Evolutionary conservation across 2,113 vertebrate species (phyloP).

Genomic region (Ochotona princeps): DNA sequence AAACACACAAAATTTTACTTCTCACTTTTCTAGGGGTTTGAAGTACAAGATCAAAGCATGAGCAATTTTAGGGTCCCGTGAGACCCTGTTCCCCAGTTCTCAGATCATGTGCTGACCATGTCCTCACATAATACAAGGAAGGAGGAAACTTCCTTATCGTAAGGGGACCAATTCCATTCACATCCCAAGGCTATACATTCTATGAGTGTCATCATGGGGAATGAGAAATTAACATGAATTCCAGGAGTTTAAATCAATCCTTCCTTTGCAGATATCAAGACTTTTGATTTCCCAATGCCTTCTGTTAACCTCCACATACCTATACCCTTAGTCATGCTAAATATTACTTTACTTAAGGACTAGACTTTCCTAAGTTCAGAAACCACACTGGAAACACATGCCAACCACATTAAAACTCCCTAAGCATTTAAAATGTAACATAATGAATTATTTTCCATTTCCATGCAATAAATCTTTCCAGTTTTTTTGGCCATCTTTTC

Average conservation of each 20-base stretch:
- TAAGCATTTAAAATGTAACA: not conserved
- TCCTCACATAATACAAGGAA: not conserved
- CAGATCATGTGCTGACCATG: not conserved
- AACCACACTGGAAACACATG: not conserved
- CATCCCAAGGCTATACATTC: not conserved
- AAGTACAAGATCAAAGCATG: not conserved
- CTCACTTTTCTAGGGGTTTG: not conserved
- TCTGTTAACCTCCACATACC: not conserved
- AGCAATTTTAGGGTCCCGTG: not conserved
- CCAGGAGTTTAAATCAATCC: not conserved
- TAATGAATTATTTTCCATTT: not conserved
- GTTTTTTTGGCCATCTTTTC: not conserved
- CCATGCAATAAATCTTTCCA: slow-evolving; percentile 19
- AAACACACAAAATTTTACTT: not conserved
- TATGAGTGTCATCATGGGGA: not conserved
- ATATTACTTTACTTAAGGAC: not conserved
- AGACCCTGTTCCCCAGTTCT: not conserved
- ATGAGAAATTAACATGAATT: not conserved
- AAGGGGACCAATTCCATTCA: not conserved
- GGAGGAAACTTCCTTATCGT: not conserved
- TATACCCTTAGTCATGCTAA: not conserved
- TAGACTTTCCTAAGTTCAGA: not conserved
- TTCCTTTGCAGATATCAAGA: not conserved
- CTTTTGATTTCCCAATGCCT: not conserved
- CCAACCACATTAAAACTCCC: slow-evolving; percentile 14